These are phyloP conservation scores for Spodoptera exigua DNA, from an alignment of 2,888 invertebrate genomes.

Conservation along the genomic window DNA sequence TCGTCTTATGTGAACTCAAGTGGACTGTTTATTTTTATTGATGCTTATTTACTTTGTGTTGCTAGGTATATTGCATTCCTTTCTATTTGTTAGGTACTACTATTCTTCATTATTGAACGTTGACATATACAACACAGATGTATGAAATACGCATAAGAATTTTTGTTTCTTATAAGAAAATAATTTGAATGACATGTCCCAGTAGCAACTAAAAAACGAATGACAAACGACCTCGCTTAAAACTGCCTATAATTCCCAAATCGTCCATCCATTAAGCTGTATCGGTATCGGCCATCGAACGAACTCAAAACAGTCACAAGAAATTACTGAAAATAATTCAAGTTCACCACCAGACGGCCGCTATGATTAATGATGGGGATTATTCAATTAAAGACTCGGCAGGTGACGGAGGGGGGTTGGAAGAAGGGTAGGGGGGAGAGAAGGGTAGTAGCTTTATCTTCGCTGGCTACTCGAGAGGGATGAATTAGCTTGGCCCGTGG, in stretches of 20 bases:
- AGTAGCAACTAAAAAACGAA: too few relatives aligned
- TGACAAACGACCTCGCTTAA: slow-evolving; percentile 5
- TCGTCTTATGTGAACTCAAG: slow-evolving; percentile 72
- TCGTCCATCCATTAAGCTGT: slow-evolving; percentile 25
- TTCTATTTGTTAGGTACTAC: not conserved
- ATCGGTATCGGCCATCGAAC: slow-evolving; percentile 56
- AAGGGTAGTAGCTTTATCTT: slow-evolving; percentile 67
- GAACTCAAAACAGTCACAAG: slow-evolving; percentile 59
- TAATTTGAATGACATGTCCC: not conserved
- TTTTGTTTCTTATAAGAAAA: too few relatives aligned
- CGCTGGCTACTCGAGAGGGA: slow-evolving; percentile 72
- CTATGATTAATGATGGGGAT: slow-evolving; percentile 89
- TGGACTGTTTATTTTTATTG: slow-evolving; percentile 77
- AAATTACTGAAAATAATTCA: slow-evolving; percentile 83
- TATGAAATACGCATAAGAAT: too few relatives aligned
- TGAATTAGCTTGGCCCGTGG: slow-evolving; percentile 70
- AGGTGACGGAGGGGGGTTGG: slow-evolving; percentile 73
- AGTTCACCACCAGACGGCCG: slow-evolving; percentile 84
- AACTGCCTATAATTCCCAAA: slow-evolving; percentile 8
- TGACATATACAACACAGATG: too few relatives aligned
- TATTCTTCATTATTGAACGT: too few relatives aligned
- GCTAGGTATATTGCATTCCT: slow-evolving; percentile 6
- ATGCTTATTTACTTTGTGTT: slow-evolving; percentile 26
- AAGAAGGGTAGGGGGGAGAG: slow-evolving; percentile 24
- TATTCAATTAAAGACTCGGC: slow-evolving; percentile 88